These are phyloP conservation scores for Solen grandis DNA, from an alignment of 1,140 invertebrate genomes.

Conservation along the genomic window DNA sequence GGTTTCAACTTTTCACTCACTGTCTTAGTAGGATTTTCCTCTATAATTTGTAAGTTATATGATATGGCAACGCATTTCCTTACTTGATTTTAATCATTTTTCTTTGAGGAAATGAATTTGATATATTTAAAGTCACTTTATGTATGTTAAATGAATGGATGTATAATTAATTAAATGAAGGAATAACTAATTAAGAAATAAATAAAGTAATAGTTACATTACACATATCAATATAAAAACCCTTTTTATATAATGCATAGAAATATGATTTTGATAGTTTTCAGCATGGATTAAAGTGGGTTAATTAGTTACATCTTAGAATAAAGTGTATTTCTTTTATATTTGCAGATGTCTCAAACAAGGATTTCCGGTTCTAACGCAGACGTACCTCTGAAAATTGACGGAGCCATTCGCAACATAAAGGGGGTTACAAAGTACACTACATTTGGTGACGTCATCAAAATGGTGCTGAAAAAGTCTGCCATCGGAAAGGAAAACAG, in stretches of 20 bases:
- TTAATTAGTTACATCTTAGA: neutral
- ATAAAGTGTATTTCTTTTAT: neutral
- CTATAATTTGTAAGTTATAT: too few species aligned
- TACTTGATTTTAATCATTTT: neutral
- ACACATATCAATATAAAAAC: neutral
- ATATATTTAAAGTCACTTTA: neutral
- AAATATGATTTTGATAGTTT: neutral
- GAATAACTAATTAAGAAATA: too few species aligned
- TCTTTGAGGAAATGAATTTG: neutral
- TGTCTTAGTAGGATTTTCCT: too few species aligned
- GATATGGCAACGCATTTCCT: neutral
- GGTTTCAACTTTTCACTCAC: too few species aligned
- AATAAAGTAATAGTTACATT: neutral
- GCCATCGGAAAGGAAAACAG: constrained; percentile 9
- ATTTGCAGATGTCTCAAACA: constrained; percentile 43
- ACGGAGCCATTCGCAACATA: constrained; percentile 22
- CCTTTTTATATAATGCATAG: neutral
- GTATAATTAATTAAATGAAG: neutral
- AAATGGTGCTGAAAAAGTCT: constrained; percentile 45
- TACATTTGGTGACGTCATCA: constrained; percentile 52
- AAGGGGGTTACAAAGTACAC: constrained; percentile 48
- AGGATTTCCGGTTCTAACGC: neutral
- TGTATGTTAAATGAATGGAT: neutral
- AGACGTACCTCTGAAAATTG: constrained; percentile 32
- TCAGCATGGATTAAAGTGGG: too few species aligned